A percentile compares a stretch with the other conserved stretches of the same genome.
phyloP scores from a whole-genome alignment of 2,797 vertebrate species.

The Meriones psammophilus region DNA sequence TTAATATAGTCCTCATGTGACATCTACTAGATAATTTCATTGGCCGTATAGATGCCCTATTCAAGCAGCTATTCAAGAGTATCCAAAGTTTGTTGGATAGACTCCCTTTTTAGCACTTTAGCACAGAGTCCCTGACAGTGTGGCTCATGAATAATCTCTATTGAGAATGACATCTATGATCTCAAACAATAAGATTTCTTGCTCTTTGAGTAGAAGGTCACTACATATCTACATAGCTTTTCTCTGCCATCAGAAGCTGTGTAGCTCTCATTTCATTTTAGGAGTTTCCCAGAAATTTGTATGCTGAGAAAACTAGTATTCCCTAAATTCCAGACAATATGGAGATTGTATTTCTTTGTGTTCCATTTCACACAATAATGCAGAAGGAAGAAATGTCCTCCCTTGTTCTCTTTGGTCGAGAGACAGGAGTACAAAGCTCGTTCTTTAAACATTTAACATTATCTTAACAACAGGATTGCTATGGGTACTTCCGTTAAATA shows the following conservation, averaged over 20 bases:
- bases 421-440: background rate
- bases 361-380: background rate
- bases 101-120: background rate
- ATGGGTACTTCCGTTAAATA: background rate
- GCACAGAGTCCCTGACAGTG: background rate
- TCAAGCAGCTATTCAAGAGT: background rate
- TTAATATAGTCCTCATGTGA: background rate
- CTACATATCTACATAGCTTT: rapidly evolving
- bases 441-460: background rate
- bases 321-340: background rate
- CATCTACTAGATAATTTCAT: background rate
- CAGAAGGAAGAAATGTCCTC: background rate
- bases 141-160: rapidly evolving
- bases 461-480: background rate
- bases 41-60: background rate
- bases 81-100: background rate
- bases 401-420: background rate
- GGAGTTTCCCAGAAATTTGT: background rate
- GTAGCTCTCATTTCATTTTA: background rate
- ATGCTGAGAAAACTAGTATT: background rate
- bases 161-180: background rate
- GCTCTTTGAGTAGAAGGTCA: background rate
- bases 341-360: background rate
- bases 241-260: background rate
- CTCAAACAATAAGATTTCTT: background rate